Evolutionary conservation across 2,888 invertebrate genomes (phyloP).

Genomic region (Suillia variegata): DNA sequence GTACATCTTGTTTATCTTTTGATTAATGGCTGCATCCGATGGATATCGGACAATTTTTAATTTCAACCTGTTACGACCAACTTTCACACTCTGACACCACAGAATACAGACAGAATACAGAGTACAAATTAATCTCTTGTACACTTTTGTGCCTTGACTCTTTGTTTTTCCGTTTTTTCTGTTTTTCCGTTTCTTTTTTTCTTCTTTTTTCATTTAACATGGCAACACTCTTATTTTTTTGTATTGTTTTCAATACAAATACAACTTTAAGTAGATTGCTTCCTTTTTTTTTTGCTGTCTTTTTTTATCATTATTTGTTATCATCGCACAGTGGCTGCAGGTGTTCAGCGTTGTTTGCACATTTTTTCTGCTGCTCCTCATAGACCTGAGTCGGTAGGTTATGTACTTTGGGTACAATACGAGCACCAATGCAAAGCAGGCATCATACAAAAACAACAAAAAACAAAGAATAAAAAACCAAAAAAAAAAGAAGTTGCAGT

Average conservation of each 20-base stretch:
- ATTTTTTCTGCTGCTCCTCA: background rate
- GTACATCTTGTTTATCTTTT: no score
- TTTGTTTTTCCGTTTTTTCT: no score
- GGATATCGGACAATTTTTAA: no score
- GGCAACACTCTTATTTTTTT: background rate
- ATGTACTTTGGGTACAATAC: no score
- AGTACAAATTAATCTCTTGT: conserved; percentile 3
- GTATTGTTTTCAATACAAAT: background rate
- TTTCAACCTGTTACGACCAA: no score
- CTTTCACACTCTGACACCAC: no score
- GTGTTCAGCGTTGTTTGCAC: background rate
- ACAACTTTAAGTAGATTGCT: conserved; percentile 3
- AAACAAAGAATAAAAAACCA: background rate
- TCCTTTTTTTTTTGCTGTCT: background rate
- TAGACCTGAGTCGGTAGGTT: no score
- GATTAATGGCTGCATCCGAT: no score
- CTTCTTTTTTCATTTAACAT: background rate
- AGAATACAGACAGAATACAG: no score
- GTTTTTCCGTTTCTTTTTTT: background rate
- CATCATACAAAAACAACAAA: no score
- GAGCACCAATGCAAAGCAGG: background rate
- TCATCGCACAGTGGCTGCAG: background rate
- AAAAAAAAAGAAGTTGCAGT: background rate
- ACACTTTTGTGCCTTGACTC: no score
- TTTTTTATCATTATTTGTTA: no score